Conservation (phyloP, 2,797 vertebrate genomes). For the Rhabdomys pumilio region DNA sequence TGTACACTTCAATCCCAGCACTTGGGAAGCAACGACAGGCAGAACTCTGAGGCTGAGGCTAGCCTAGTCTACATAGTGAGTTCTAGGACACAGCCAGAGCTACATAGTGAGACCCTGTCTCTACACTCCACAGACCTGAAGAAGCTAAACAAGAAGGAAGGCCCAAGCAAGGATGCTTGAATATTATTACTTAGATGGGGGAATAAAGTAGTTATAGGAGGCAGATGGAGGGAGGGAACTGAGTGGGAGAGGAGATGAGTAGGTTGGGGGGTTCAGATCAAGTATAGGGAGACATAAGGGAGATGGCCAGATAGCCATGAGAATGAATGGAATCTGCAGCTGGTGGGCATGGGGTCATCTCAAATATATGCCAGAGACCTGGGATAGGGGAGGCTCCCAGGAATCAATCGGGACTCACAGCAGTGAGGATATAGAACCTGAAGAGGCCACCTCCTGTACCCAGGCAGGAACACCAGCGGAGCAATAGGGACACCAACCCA, state of each 20-base stretch:
- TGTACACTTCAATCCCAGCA: background rate
- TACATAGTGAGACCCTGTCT: background rate
- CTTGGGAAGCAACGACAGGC: background rate
- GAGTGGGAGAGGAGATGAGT: background rate
- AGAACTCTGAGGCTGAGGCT: background rate
- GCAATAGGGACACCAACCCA: background rate
- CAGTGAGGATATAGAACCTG: background rate
- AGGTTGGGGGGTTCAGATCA: background rate
- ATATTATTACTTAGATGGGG: background rate
- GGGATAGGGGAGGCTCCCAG: background rate
- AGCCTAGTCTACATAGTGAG: background rate
- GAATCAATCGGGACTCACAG: background rate
- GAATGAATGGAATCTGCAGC: background rate
- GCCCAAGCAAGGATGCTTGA: background rate
- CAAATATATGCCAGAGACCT: background rate
- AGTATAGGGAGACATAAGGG: background rate
- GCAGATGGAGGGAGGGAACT: background rate
- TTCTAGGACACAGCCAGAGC: background rate
- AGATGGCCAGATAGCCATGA: background rate
- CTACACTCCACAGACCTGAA: background rate
- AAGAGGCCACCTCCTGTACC: background rate
- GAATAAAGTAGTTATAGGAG: background rate
- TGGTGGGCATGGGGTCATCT: background rate
- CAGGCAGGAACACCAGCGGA: background rate
- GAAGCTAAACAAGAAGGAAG: background rate